phyloP scores from a whole-genome alignment of 2,888 invertebrate genomes.

The Muschampia plurimacula region DNA sequence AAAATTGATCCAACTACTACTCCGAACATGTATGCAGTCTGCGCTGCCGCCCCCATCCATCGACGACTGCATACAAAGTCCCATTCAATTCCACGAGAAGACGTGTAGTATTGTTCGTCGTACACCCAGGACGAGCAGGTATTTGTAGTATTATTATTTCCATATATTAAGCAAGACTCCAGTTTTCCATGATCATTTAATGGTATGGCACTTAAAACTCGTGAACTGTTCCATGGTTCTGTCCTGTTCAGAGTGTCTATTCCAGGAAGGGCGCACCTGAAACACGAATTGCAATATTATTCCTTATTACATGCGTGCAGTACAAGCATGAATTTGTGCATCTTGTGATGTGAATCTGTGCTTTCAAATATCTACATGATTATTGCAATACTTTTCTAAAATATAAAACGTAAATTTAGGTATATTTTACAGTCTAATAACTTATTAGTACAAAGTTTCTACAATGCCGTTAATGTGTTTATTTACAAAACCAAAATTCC shows the following conservation, averaged over 20 bases:
- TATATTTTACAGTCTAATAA: neutral
- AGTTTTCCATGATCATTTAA: conserved; percentile 82
- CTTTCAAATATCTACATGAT: neutral
- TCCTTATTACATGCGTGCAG: conserved; percentile 10
- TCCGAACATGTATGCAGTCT: conserved; percentile 93
- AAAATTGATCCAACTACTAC: conserved; percentile 92
- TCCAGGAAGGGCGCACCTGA: conserved; percentile 86
- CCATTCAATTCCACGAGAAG: conserved; percentile 93
- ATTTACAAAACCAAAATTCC: neutral
- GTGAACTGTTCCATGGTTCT: conserved; percentile 84
- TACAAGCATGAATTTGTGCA: conserved; percentile 20
- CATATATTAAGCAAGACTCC: conserved; percentile 87
- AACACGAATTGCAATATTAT: conserved; percentile 54
- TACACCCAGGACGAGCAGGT: conserved; percentile 88
- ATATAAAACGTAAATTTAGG: neutral
- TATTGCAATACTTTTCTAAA: neutral
- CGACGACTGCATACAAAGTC: conserved; percentile 91
- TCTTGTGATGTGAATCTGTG: neutral
- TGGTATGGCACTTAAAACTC: conserved; percentile 85
- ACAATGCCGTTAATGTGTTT: neutral
- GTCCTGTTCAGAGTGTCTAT: conserved; percentile 82
- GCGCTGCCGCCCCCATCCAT: conserved; percentile 94
- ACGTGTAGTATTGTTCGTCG: conserved; percentile 89
- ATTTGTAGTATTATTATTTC: conserved; percentile 65
- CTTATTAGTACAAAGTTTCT: neutral